phyloP scores from a whole-genome alignment of 1,140 invertebrate genomes.

The Caenorhabditis elegans region WBcel235 BX284604.4:11047001-11047500 shows the following conservation, averaged over 20 bases:
- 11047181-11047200: constrained; percentile 7
- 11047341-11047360: neutral
- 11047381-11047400: neutral
- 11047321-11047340: too few relatives aligned
- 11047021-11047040: neutral
- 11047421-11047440: too few relatives aligned
- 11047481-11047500: neutral
- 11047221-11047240: neutral
- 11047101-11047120: constrained; percentile 7
- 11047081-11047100: neutral
- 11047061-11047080: neutral
- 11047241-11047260: neutral
- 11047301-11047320: too few relatives aligned
- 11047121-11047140: neutral
- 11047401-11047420: constrained; percentile 1
- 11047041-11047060: neutral
- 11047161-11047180: neutral
- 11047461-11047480: constrained; percentile 15
- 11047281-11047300: too few relatives aligned
- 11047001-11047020: constrained; percentile 9
- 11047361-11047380: too few relatives aligned
- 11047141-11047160: neutral
- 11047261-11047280: neutral
- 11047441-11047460: too few relatives aligned
- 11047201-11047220: neutral